A percentile compares a stretch with the other conserved stretches of the same genome.
Evolutionary conservation across 2,888 invertebrate genomes (phyloP).

Genomic region (Napeogenes inachia): DNA sequence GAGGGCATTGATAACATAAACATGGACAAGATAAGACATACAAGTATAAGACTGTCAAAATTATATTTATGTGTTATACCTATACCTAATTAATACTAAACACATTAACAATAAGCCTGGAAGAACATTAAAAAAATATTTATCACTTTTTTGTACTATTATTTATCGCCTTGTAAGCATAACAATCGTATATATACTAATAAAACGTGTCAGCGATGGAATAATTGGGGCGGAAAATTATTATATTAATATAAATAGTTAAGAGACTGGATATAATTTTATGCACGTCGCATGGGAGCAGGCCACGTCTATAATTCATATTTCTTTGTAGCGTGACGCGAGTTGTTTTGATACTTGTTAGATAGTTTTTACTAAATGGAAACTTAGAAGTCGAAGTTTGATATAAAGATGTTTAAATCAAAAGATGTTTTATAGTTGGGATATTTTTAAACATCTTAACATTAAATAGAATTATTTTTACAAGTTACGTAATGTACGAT

Average conservation of each 20-base stretch:
- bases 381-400: too few relatives aligned
- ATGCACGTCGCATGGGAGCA: constrained; percentile 62
- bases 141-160: background rate
- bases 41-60: background rate
- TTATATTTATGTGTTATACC: background rate
- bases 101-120: background rate
- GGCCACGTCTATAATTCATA: constrained; percentile 69
- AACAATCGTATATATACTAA: constrained; percentile 71
- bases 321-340: constrained; percentile 43
- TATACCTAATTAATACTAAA: constrained; percentile 12
- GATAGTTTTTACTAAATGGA: background rate
- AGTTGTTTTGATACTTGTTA: constrained; percentile 52
- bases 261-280: constrained; percentile 67
- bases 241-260: constrained; percentile 76
- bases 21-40: background rate
- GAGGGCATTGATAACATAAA: background rate
- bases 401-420: too few relatives aligned
- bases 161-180: constrained; percentile 50
- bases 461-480: too few relatives aligned
- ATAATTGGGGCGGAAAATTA: constrained; percentile 75
- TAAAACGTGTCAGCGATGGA: constrained; percentile 70
- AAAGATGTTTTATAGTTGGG: too few relatives aligned
- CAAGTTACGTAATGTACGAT: too few relatives aligned
- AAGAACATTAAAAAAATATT: constrained; percentile 20
- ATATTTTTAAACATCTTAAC: too few relatives aligned